These are phyloP conservation scores for Heteromyza rotundicornis DNA, from an alignment of 2,888 invertebrate genomes.

Conservation along the genomic window DNA sequence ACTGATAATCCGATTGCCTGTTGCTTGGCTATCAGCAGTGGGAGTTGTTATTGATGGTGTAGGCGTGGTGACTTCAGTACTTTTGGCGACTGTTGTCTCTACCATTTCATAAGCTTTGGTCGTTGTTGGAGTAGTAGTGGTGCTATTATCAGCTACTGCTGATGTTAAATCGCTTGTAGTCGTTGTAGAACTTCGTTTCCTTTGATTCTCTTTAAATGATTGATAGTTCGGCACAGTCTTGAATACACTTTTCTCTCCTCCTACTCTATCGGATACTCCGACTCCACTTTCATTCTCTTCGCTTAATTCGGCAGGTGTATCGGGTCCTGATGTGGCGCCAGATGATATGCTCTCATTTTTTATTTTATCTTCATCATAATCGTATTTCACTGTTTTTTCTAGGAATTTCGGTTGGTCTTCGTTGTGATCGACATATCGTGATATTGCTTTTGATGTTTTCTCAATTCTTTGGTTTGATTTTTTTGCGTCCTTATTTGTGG, in stretches of 20 bases:
- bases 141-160: not conserved
- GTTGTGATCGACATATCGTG: not conserved
- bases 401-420: not conserved
- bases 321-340: conserved; percentile 88
- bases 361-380: conserved; percentile 35
- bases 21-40: not conserved
- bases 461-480: conserved; percentile 11
- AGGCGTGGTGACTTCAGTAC: not conserved
- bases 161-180: not conserved
- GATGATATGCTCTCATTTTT: conserved; percentile 69
- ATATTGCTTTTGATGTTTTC: no score
- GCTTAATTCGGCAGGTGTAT: conserved; percentile 77
- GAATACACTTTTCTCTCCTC: conserved; percentile 21
- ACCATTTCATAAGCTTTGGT: no score
- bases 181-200: conserved; percentile 8
- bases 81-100: no score
- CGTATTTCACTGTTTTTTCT: conserved; percentile 39
- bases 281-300: conserved; percentile 70
- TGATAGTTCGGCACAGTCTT: conserved; percentile 26
- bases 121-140: not conserved
- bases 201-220: conserved; percentile 25
- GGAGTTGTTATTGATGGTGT: not conserved
- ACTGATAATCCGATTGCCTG: conserved; percentile 33
- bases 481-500: conserved; percentile 13
- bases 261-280: no score